Evolutionary conservation across 2,888 invertebrate genomes (phyloP).

Genomic region (Candidula unifasciata): DNA sequence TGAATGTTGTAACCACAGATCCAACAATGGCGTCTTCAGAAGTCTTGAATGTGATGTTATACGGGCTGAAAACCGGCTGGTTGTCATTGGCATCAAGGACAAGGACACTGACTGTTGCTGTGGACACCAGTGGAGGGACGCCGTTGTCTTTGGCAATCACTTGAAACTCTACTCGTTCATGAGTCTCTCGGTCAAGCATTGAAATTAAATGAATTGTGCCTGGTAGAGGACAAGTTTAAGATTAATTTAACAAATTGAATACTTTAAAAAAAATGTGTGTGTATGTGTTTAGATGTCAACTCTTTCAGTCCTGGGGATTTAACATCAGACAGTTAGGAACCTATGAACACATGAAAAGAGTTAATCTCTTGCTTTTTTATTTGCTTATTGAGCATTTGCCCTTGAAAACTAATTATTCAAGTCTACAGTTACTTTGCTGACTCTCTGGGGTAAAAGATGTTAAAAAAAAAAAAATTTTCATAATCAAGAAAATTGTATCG

Average conservation of each 20-base stretch:
- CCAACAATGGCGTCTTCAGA: slow-evolving; percentile 63
- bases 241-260: background rate
- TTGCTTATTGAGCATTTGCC: too few relatives aligned
- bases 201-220: slow-evolving; percentile 76
- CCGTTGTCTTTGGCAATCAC: slow-evolving; percentile 70
- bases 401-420: too few relatives aligned
- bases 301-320: too few relatives aligned
- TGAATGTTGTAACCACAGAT: slow-evolving; percentile 82
- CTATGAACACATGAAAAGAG: too few relatives aligned
- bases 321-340: too few relatives aligned
- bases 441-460: too few relatives aligned
- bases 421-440: too few relatives aligned
- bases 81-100: slow-evolving; percentile 89
- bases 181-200: slow-evolving; percentile 81
- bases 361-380: too few relatives aligned
- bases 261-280: background rate
- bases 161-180: slow-evolving; percentile 59
- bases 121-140: slow-evolving; percentile 61
- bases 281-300: background rate
- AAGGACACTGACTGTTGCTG: slow-evolving; percentile 84
- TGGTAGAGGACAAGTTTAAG: slow-evolving; percentile 38
- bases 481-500: too few relatives aligned
- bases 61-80: slow-evolving; percentile 82
- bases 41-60: slow-evolving; percentile 54
- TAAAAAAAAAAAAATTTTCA: too few relatives aligned